Evolutionary conservation across 2,113 vertebrate genomes (phyloP).

Genomic region (Phainopepla nitens): DNA sequence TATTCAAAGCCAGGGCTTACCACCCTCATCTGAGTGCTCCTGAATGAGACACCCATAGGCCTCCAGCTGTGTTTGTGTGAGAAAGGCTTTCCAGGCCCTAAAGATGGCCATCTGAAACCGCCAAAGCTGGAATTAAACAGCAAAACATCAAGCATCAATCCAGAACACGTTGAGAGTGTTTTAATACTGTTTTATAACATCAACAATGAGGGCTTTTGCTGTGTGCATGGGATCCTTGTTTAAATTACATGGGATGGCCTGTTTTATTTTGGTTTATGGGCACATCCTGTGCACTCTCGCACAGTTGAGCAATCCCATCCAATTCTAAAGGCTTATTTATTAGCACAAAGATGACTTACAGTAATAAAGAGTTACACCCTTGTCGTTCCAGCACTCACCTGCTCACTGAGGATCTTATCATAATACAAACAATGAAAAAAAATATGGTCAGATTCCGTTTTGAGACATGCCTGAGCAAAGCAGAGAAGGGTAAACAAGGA

Average conservation of each 20-base stretch:
- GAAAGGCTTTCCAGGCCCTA: background rate
- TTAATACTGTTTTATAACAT: background rate
- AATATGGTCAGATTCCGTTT: background rate
- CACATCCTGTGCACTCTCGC: constrained; percentile 5
- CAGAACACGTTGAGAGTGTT: accelerated
- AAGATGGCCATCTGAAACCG: background rate
- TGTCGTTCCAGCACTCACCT: constrained; percentile 16
- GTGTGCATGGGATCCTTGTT: background rate
- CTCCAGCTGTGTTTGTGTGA: background rate
- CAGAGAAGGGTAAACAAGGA: background rate
- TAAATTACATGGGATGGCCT: background rate
- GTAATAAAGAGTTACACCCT: constrained; percentile 45
- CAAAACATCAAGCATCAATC: background rate
- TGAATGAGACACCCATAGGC: accelerated
- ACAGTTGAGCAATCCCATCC: constrained; percentile 7
- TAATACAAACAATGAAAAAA: constrained; percentile 20
- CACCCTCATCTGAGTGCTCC: background rate
- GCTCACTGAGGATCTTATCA: background rate
- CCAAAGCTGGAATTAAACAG: background rate
- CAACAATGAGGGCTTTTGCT: background rate
- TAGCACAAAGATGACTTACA: background rate
- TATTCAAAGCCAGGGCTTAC: background rate
- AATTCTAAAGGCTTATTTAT: background rate
- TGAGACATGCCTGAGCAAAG: background rate
- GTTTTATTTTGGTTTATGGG: background rate